These are phyloP conservation scores for Ophion obscuratus DNA, from an alignment of 2,888 invertebrate genomes.

Conservation along the genomic window DNA sequence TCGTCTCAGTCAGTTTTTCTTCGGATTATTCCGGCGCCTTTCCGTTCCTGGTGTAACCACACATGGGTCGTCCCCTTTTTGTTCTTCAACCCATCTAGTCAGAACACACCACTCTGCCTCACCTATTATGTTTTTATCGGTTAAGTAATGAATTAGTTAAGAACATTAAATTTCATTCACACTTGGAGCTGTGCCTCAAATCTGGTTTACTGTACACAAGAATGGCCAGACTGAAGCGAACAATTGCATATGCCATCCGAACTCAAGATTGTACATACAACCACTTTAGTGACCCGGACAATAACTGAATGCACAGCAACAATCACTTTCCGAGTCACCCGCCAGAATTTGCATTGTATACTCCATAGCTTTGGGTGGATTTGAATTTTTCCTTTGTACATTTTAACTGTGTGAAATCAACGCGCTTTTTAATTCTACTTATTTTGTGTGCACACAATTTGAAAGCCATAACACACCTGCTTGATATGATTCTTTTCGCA, in stretches of 20 bases:
- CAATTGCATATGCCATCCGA: slow-evolving; percentile 15
- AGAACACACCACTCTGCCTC: background rate
- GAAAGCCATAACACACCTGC: background rate
- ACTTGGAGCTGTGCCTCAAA: slow-evolving; percentile 13
- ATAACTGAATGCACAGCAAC: background rate
- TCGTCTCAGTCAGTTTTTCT: background rate
- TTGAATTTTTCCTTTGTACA: background rate
- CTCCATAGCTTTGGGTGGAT: background rate
- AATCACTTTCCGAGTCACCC: background rate
- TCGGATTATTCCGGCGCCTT: background rate
- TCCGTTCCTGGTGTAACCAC: slow-evolving; percentile 2
- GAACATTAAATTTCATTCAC: background rate
- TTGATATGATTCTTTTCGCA: background rate
- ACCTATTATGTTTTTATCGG: slow-evolving; percentile 22
- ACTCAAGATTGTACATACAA: slow-evolving; percentile 33
- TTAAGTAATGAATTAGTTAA: background rate
- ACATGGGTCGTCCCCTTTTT: slow-evolving; percentile 1
- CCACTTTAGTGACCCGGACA: background rate
- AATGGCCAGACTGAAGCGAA: slow-evolving; percentile 33
- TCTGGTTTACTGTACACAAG: slow-evolving; percentile 28
- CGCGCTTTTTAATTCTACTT: background rate
- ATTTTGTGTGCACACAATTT: slow-evolving; percentile 22
- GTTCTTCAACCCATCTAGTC: slow-evolving; percentile 1
- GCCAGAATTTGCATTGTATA: background rate
- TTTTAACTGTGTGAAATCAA: background rate